Conservation (phyloP, 2,113 vertebrate genomes). For the Centropus bengalensis region DNA sequence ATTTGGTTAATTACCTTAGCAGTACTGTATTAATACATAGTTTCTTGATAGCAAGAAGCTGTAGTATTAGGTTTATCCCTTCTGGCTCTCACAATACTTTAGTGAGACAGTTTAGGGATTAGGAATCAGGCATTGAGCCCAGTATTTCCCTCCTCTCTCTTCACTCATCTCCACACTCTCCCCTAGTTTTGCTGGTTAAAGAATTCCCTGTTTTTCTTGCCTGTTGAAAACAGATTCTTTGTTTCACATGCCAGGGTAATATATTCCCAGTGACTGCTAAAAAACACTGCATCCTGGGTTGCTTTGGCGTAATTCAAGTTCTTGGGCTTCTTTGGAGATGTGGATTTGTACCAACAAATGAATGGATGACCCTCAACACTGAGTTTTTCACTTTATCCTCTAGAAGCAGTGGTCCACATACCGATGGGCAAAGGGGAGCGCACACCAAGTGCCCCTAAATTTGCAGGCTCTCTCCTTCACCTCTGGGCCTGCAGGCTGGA, state of each 20-base stretch:
- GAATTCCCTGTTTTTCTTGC: neutral
- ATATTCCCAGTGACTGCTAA: neutral
- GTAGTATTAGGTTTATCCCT: neutral
- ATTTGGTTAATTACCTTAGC: slow-evolving; percentile 63
- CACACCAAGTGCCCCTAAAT: no score
- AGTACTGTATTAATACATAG: slow-evolving; percentile 4
- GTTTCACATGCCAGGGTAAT: neutral
- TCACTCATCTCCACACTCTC: neutral
- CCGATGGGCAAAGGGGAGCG: neutral
- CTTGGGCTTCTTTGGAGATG: neutral
- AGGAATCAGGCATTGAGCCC: neutral
- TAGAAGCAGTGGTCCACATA: neutral
- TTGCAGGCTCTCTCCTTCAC: rapidly evolving
- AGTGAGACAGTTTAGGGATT: slow-evolving; percentile 11
- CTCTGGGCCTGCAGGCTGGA: neutral
- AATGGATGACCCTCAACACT: neutral
- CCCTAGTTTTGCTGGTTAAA: neutral
- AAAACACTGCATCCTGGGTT: neutral
- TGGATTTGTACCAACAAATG: neutral
- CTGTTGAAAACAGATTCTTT: slow-evolving; percentile 3
- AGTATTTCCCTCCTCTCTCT: neutral
- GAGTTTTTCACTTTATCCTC: neutral
- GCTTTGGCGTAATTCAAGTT: neutral
- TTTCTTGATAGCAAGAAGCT: slow-evolving; percentile 28
- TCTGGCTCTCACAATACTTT: neutral